These are phyloP conservation scores for Elaphurus davidianus DNA, from an alignment of 2,113 vertebrate genomes.

Conservation along the genomic window DNA sequence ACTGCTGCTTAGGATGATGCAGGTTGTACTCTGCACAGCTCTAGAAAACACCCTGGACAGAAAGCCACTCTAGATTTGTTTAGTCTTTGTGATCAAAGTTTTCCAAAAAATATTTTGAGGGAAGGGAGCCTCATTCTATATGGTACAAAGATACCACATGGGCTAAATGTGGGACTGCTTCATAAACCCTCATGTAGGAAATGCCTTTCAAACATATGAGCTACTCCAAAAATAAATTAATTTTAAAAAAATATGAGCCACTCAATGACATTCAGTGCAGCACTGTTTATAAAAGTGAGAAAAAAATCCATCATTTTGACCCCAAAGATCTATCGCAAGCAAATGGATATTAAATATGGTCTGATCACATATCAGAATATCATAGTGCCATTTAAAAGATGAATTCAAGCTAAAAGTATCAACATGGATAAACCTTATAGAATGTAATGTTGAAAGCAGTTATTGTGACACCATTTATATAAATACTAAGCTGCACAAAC, in stretches of 20 bases:
- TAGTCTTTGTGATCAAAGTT: neutral
- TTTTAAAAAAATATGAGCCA: neutral
- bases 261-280: neutral
- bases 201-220: neutral
- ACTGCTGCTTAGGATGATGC: neutral
- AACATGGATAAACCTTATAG: neutral
- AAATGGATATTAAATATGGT: neutral
- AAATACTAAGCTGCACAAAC: neutral
- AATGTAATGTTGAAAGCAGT: neutral
- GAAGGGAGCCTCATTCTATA: neutral
- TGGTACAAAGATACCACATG: neutral
- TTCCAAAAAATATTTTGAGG: neutral
- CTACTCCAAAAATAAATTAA: neutral
- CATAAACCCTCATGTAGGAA: neutral
- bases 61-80: neutral
- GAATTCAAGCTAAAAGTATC: neutral
- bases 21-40: neutral
- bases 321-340: neutral
- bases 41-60: neutral
- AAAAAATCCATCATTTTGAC: neutral
- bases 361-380: neutral
- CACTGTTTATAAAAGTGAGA: neutral
- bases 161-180: neutral
- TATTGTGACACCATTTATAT: neutral
- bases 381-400: neutral